Evolutionary conservation across 1,140 invertebrate species (phyloP), one percentile per base, ranked within the genome.

Genomic region (Maconellicoccus hirsutus): DNA sequence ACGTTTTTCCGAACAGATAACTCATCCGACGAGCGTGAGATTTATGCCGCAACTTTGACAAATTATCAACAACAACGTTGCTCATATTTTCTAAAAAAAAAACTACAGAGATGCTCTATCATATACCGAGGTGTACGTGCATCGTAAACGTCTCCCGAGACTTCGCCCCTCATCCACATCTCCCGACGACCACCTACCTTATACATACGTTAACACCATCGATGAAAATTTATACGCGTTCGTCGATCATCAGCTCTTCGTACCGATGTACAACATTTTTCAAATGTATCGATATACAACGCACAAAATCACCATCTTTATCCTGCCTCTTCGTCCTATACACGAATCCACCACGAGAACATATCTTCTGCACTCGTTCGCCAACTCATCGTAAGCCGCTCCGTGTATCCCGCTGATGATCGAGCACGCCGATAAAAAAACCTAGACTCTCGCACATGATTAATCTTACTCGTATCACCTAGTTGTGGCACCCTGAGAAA

Each of bases 351-450:
- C 4, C 42, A 8, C 42, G 12, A 52, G n/a, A n/a, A n/a, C n/a
- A n/a, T n/a, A 52, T 16, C 10, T 52, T 52, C 16, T 16, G 2
- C 42, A 8, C 42, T 52, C 42, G 2, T 16, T 19, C 6, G 42
- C n/a, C 33, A 14, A 14, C 14, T 7, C 33, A 38, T 52, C 42
- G 42, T 52, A 16, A 2, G 6, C 42, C 16, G 6, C 42, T 52
- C n/a, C 42, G n/a, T 52, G 42, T 52, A 52, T 52, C 42, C 42
- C 42, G 42, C 42, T 52, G 42, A 52, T 52, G 42, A 52, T 52
- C 42, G 42, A 52, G 42, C 42, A 16, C 2, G 12, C 29, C n/a
- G 42, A 52, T 52, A 52, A 52, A 52, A 52, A 52, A 19, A 16
- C 10, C 42, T 52, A 52, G 6, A 19, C 10, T 52, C 12, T 52